phyloP scores from a whole-genome alignment of 2,113 vertebrate species.

The Hyla sarda region DNA sequence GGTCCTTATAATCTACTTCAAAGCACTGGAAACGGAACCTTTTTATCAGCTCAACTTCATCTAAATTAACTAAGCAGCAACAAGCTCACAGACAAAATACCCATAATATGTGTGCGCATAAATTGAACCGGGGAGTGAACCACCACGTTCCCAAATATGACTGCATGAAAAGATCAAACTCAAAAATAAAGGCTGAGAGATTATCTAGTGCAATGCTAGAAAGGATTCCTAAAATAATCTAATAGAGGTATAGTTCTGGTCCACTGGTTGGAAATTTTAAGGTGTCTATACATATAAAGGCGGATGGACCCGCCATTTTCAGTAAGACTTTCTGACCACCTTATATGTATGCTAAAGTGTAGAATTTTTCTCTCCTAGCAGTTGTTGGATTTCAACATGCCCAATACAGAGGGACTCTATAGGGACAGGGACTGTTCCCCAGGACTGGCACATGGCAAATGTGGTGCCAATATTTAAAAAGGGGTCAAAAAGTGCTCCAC shows the following conservation, averaged over 20 bases:
- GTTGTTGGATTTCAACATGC: too few species aligned
- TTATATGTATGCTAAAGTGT: too few species aligned
- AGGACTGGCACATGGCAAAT: too few species aligned
- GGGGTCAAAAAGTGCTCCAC: too few species aligned
- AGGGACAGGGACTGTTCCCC: too few species aligned
- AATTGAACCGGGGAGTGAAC: conserved; percentile 2
- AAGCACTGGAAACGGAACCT: conserved; percentile 58
- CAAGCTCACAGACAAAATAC: conserved; percentile 48
- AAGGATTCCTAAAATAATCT: not conserved
- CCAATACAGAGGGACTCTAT: too few species aligned
- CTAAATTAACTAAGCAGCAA: conserved; percentile 61
- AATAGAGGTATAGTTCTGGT: not conserved
- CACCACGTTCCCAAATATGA: not conserved
- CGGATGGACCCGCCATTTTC: too few species aligned
- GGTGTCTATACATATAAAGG: too few species aligned
- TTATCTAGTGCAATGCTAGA: not conserved
- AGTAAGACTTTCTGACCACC: too few species aligned
- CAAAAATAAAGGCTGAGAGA: not conserved
- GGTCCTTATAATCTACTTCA: conserved; percentile 68
- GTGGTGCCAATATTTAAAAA: too few species aligned
- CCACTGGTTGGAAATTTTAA: not conserved
- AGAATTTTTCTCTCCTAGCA: too few species aligned
- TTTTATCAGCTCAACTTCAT: conserved; percentile 63
- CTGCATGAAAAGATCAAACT: not conserved
- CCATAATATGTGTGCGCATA: conserved; percentile 43